phyloP scores from a whole-genome alignment of 2,113 vertebrate species.

The Lucifuga dentata region DNA sequence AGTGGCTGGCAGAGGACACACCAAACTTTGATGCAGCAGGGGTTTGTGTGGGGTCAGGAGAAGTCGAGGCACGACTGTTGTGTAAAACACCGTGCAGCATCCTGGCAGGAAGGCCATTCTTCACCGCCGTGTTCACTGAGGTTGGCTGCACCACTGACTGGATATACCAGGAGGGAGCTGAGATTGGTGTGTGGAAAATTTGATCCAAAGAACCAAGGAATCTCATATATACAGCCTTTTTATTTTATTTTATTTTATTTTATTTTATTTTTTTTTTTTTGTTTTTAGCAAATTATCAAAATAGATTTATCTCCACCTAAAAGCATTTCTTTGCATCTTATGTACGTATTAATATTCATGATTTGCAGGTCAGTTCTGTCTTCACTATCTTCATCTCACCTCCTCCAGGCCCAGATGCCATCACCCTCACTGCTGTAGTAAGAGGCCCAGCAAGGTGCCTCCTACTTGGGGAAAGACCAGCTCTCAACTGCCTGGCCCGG shows the following conservation, averaged over 20 bases:
- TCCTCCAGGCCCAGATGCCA: constrained; percentile 61
- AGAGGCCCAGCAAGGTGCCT: constrained; percentile 82
- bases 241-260: too few species aligned
- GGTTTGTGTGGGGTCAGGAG: constrained; percentile 76
- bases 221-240: not conserved
- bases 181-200: constrained; percentile 49
- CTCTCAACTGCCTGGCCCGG: constrained; percentile 86
- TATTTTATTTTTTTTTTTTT: too few species aligned
- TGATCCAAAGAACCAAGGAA: not conserved
- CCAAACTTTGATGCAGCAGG: constrained; percentile 83
- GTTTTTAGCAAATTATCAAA: too few species aligned
- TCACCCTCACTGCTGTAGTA: constrained; percentile 83
- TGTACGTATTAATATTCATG: too few species aligned
- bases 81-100: constrained; percentile 84
- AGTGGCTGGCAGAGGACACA: constrained; percentile 88
- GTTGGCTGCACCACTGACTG: constrained; percentile 86
- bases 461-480: constrained; percentile 86
- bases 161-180: constrained; percentile 79
- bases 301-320: too few species aligned
- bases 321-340: too few species aligned
- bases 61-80: constrained; percentile 72
- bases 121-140: constrained; percentile 85
- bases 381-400: not conserved
- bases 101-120: constrained; percentile 87
- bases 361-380: too few species aligned